Evolutionary conservation across 2,113 vertebrate species (phyloP).

Genomic region (Lepisosteus osseus): DNA sequence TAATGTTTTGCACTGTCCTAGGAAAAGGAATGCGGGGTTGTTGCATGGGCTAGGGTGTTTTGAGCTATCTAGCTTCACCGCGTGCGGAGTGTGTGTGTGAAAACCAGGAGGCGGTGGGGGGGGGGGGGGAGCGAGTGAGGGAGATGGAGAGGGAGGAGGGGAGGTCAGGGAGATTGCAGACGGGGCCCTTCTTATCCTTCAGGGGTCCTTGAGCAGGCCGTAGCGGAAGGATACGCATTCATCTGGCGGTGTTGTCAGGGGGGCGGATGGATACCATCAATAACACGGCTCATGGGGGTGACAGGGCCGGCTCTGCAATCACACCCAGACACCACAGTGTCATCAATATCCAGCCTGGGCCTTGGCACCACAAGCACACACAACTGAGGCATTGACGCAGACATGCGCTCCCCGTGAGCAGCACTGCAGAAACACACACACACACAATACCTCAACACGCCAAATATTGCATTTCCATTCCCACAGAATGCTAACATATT

Average conservation of each 20-base stretch:
- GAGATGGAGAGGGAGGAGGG: conserved; percentile 7
- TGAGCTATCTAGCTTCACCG: too few relatives aligned
- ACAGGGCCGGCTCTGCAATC: conserved; percentile 61
- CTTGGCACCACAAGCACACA: conserved; percentile 17
- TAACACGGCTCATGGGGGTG: conserved; percentile 56
- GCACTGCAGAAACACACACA: not conserved
- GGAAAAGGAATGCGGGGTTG: too few relatives aligned
- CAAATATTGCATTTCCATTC: too few relatives aligned
- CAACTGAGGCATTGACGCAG: not conserved
- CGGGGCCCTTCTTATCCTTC: conserved; percentile 63
- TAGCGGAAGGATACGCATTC: conserved; percentile 68
- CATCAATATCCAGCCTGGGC: conserved; percentile 61
- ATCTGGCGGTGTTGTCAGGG: conserved; percentile 64
- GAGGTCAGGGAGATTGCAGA: conserved; percentile 53
- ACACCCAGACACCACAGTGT: conserved; percentile 61
- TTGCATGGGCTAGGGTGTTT: too few relatives aligned
- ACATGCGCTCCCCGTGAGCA: conserved; percentile 3
- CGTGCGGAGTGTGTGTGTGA: too few relatives aligned
- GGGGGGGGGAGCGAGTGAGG: conserved; percentile 5
- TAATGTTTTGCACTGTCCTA: too few relatives aligned
- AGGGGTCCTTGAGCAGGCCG: conserved; percentile 65
- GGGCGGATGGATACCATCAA: conserved; percentile 69
- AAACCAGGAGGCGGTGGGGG: not conserved
- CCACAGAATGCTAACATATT: too few relatives aligned
- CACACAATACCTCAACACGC: conserved; percentile 8